phyloP scores from a whole-genome alignment of 2,113 vertebrate species.

The Cisticola juncidis region DNA sequence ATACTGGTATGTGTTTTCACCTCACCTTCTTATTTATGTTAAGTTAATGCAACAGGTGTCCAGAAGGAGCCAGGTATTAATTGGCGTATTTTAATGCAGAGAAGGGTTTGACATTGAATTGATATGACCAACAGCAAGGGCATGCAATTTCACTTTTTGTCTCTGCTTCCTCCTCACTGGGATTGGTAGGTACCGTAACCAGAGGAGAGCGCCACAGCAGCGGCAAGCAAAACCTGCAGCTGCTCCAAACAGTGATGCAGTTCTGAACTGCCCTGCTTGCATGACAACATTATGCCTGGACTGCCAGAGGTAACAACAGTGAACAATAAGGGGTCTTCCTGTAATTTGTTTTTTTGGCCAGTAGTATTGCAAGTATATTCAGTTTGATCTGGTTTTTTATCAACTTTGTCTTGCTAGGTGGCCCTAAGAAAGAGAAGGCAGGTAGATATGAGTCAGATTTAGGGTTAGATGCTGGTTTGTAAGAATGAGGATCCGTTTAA shows the following conservation, averaged over 20 bases:
- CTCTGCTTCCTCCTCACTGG: not conserved
- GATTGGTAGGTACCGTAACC: conserved; percentile 76
- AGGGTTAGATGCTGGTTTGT: not conserved
- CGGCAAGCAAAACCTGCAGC: conserved; percentile 18
- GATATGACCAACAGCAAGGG: not conserved
- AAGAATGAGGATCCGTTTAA: not conserved
- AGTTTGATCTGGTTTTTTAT: not conserved
- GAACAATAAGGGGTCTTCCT: not conserved
- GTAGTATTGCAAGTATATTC: not conserved
- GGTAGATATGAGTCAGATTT: not conserved
- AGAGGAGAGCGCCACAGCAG: conserved; percentile 36
- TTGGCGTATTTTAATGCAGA: not conserved
- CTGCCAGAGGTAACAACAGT: conserved; percentile 87
- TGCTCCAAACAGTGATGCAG: conserved; percentile 87
- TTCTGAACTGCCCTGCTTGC: conserved; percentile 95
- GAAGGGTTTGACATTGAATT: not conserved
- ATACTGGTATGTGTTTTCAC: not conserved
- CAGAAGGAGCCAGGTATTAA: not conserved
- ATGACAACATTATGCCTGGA: conserved; percentile 96
- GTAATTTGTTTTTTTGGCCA: not conserved
- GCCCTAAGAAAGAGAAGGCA: not conserved
- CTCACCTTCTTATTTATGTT: not conserved
- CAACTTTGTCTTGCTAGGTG: not conserved
- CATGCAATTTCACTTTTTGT: not conserved
- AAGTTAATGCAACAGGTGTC: not conserved